Evolutionary conservation across 1,140 invertebrate species (phyloP), one percentile per base, ranked within the genome.

Genomic region (Marisa cornuarietis): DNA sequence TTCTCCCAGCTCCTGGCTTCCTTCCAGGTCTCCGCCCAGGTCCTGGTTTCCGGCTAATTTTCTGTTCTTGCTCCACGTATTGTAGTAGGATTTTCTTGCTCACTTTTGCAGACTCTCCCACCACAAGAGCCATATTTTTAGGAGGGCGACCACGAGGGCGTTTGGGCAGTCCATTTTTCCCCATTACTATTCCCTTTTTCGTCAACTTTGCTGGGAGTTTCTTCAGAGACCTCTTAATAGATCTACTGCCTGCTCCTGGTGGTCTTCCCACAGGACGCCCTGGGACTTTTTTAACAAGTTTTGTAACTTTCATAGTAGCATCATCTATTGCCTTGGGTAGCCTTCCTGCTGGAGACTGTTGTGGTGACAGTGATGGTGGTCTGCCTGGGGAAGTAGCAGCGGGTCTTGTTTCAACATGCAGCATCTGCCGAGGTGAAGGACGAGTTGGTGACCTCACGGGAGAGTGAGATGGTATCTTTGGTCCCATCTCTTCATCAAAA

Each of bases 231-330:
- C n/a, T 63, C 20, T 61, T 54, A 7, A 62, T 51, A 58, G 54
- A 58, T 49, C 54, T 68, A 65, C 51, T 77, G 63, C 26, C 42
- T 62, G 76, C 54, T 0, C 76, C 76, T 24, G 76, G 76, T 49
- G 76, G 76, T 69, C 76, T 68, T 10, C 76, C 76, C 24, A 65
- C 63, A 6, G 76, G 65, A 14, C 76, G 42, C 8, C 76, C 76
- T 20, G 76, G 76, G 13, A 77, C 76, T 49, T 77, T 77, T 22
- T 68, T 77, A 49, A 68, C 54, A 13, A 77, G 65, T 65, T 77
- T 77, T 63, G 76, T 77, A 7, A 77, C 76, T 51, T 77, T 77
- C 76, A 77, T 77, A 51, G n/a, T 77, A 63, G 65, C 65, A 51
- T 77, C 76, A 31, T 77, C 76, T 20, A 68, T 65, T 65, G 68